Conservation (phyloP, 23 tunicate species). For the Aplidium turbinatum region DNA sequence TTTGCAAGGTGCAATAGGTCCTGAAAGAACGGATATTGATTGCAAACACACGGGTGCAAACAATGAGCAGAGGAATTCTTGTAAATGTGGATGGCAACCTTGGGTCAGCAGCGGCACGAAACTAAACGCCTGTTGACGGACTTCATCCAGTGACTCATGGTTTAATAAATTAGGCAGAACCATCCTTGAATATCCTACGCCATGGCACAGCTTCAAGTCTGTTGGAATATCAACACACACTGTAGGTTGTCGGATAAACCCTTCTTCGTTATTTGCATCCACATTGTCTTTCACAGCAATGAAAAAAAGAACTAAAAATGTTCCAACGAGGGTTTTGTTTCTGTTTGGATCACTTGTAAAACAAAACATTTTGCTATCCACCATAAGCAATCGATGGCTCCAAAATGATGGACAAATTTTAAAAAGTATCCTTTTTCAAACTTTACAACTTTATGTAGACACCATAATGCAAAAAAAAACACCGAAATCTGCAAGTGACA, state of each 20-base stretch:
- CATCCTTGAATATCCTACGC: constrained; percentile 66
- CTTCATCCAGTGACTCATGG: constrained; percentile 84
- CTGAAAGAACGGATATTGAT: constrained; percentile 32
- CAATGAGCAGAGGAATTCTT: constrained; percentile 75
- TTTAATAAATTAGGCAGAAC: constrained; percentile 69
- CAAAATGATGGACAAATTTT: too few relatives aligned
- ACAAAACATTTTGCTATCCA: too few relatives aligned
- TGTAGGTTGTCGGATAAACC: constrained; percentile 17
- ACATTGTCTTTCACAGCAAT: neutral
- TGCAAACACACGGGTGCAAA: constrained; percentile 86
- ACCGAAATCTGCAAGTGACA: too few relatives aligned
- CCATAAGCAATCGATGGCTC: too few relatives aligned
- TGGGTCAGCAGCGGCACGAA: constrained; percentile 66
- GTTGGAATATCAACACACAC: constrained; percentile 64
- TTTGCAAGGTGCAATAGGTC: constrained; percentile 80
- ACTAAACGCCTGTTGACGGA: constrained; percentile 65
- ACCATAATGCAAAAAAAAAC: neutral
- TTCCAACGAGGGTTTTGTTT: too few relatives aligned
- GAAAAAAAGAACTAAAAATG: neutral
- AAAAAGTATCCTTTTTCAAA: neutral
- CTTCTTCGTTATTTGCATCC: neutral
- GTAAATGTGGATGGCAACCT: constrained; percentile 63
- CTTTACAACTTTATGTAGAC: neutral
- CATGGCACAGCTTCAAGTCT: constrained; percentile 58
- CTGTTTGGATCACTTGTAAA: too few relatives aligned